Evolutionary conservation across 1,140 invertebrate species (phyloP), one percentile per base, ranked within the genome.

Genomic region (Hyphantria cunea): DNA sequence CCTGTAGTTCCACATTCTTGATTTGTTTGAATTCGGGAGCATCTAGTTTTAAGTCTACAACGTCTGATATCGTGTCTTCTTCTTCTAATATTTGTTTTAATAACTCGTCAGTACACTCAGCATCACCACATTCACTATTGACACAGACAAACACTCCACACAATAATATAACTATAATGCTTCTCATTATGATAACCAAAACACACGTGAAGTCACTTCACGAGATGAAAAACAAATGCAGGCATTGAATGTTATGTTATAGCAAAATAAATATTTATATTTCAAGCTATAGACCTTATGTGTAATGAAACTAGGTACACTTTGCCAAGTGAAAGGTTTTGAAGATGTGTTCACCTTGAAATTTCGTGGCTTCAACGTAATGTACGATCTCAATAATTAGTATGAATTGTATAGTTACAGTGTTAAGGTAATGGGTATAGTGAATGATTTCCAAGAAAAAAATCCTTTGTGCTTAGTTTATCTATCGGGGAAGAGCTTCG

Each of bases 381-480:
- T 63, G 39, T 42, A 70, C 61, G 68, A 59, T 41, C 54, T 39
- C 54, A 48, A 62, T 53, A 69, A 69, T 65, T 69, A 65, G 41
- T 51, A 12, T 11, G 55, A 6, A 42, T 42, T 60, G 48, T 44
- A 10, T 17, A 15, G 15, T 9, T 47, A 14, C 42, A 51, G 17
- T 60, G 48, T 31, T 32, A 51, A 17, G 9, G 13, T 37, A 11
- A 50, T 34, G 34, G 56, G 15, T 41, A n/a, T n/a, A n/a, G n/a
- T n/a, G n/a, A n/a, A n/a, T n/a, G n/a, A n/a, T n/a, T n/a, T n/a
- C n/a, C n/a, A n/a, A n/a, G n/a, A n/a, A n/a, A n/a, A 51, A 14
- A 3, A 4, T 5, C 34, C 8, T 37, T 37, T 37, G 34, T 37
- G 17, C 5, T 25, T 25, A 25, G 5, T 25, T 25, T 25, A 25